Evolutionary conservation across 2,113 vertebrate genomes (phyloP).

Genomic region (Ceyx cyanopectus): DNA sequence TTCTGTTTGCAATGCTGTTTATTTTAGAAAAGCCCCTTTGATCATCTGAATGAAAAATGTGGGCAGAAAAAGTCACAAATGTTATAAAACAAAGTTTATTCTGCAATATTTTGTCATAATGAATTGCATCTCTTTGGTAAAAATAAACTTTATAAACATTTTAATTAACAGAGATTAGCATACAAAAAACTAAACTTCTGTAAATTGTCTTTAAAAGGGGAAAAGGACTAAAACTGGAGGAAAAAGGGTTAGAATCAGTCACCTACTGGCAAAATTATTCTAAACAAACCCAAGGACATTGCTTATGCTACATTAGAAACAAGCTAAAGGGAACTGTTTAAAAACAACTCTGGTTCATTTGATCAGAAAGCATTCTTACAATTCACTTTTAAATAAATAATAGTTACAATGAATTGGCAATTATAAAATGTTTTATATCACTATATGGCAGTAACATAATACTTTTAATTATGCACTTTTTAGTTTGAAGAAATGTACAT

Average conservation of each 20-base stretch:
- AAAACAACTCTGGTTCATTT: slow-evolving; percentile 74
- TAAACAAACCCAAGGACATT: slow-evolving; percentile 72
- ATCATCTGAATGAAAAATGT: slow-evolving; percentile 63
- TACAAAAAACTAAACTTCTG: slow-evolving; percentile 97
- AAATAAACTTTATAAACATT: slow-evolving; percentile 99
- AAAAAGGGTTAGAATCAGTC: slow-evolving; percentile 72
- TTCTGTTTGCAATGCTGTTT: slow-evolving; percentile 65
- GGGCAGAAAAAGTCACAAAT: slow-evolving; percentile 72
- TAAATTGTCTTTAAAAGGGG: slow-evolving; percentile 79
- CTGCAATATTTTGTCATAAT: slow-evolving; percentile 98
- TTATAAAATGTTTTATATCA: slow-evolving; percentile 81
- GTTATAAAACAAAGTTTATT: slow-evolving; percentile 97
- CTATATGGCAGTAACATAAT: slow-evolving; percentile 83
- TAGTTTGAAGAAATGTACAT: slow-evolving; percentile 78
- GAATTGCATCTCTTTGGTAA: slow-evolving; percentile 99
- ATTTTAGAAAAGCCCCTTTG: slow-evolving; percentile 73
- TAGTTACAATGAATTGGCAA: slow-evolving; percentile 84
- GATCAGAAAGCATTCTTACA: slow-evolving; percentile 79
- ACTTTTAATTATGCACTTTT: slow-evolving; percentile 82
- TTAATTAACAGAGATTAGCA: slow-evolving; percentile 99
- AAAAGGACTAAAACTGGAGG: slow-evolving; percentile 67
- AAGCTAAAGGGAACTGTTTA: slow-evolving; percentile 63
- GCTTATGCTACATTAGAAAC: slow-evolving; percentile 76
- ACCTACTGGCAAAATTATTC: slow-evolving; percentile 77
- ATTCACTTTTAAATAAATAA: slow-evolving; percentile 85